phyloP scores from a whole-genome alignment of 2,797 vertebrate species.

The Sebastolobus altivelis region DNA sequence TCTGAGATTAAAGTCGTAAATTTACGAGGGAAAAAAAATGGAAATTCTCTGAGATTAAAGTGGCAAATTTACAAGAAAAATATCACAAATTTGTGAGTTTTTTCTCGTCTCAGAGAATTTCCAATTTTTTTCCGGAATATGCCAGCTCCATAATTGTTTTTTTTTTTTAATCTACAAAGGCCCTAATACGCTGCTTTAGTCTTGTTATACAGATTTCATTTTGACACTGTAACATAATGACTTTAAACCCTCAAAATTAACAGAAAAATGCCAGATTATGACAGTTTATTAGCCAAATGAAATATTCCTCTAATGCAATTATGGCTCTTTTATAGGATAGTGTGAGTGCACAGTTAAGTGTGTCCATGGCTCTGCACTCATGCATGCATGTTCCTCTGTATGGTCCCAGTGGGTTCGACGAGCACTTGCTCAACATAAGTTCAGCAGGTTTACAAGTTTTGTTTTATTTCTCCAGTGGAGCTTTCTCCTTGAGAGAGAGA shows the following conservation, averaged over 20 bases:
- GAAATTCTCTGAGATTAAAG: no score
- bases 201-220: neutral
- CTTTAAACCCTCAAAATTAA: neutral
- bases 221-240: neutral
- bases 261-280: neutral
- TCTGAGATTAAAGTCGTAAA: no score
- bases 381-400: neutral
- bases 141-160: no score
- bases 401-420: neutral
- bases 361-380: neutral
- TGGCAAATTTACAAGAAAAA: no score
- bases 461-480: conserved; percentile 28
- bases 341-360: neutral
- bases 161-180: no score
- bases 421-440: conserved; percentile 14
- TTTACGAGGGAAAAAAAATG: no score
- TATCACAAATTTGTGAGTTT: no score
- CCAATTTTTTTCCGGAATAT: no score
- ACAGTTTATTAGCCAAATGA: neutral
- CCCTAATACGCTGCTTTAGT: no score
- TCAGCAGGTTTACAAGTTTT: conserved; percentile 33
- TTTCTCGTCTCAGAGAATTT: no score
- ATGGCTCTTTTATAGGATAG: neutral
- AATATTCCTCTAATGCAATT: neutral
- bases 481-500: conserved; percentile 4